phyloP scores from a whole-genome alignment of 64 coral and sea anemone species.

The Cladopsammia gracilis region DNA sequence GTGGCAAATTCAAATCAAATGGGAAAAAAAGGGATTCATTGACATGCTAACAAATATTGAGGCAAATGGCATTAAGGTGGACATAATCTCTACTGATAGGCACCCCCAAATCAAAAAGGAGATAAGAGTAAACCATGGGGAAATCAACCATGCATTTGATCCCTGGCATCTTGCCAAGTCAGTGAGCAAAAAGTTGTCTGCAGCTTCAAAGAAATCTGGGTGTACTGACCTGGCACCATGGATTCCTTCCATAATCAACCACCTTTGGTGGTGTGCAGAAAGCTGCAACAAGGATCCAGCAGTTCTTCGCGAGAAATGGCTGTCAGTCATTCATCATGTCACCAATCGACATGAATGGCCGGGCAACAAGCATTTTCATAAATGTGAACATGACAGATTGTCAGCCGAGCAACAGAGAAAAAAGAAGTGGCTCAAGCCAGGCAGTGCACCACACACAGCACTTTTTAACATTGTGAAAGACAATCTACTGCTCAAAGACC shows the following conservation, averaged over 20 bases:
- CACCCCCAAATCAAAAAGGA: constrained; percentile 60
- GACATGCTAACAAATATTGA: constrained; percentile 29
- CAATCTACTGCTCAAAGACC: constrained; percentile 1
- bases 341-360: constrained; percentile 49
- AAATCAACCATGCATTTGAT: constrained; percentile 58
- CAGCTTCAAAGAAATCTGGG: constrained; percentile 43
- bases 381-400: constrained; percentile 46
- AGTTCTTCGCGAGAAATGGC: constrained; percentile 36
- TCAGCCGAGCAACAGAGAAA: background rate
- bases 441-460: constrained; percentile 47
- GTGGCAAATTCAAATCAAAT: constrained; percentile 60
- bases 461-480: constrained; percentile 60
- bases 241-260: constrained; percentile 48
- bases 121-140: constrained; percentile 44
- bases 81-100: constrained; percentile 48
- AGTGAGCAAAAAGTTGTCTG: constrained; percentile 61
- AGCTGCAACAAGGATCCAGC: constrained; percentile 23
- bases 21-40: constrained; percentile 62
- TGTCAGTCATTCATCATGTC: constrained; percentile 53
- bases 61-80: constrained; percentile 5
- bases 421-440: constrained; percentile 60
- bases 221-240: constrained; percentile 31
- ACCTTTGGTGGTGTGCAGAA: constrained; percentile 64
- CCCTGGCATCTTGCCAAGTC: constrained; percentile 70
- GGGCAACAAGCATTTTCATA: constrained; percentile 31